Evolutionary conservation across 2,797 vertebrate species (phyloP).

Genomic region (Pteropus rufus): DNA sequence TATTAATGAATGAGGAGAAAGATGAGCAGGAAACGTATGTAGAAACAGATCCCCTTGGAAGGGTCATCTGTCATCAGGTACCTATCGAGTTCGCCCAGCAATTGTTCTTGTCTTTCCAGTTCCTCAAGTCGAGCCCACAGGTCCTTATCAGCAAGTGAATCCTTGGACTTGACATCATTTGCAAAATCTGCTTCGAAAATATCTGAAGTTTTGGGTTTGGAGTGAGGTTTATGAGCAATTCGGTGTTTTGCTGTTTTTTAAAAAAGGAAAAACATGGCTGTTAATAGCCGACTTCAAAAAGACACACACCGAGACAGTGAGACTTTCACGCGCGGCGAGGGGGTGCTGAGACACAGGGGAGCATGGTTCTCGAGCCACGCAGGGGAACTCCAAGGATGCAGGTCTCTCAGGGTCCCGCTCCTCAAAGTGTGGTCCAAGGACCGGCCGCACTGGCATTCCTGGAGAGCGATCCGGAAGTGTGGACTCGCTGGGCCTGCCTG

Average conservation of each 20-base stretch:
- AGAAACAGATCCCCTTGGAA: neutral
- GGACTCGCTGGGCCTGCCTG: neutral
- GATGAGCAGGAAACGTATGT: neutral
- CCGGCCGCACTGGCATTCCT: no score
- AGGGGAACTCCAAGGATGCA: neutral
- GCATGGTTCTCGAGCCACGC: neutral
- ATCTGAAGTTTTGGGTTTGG: conserved; percentile 89
- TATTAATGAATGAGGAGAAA: neutral
- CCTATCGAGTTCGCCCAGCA: conserved; percentile 84
- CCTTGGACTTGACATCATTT: conserved; percentile 67
- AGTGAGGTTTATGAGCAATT: conserved; percentile 92
- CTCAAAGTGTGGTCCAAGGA: neutral
- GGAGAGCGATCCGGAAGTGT: neutral
- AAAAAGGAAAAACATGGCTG: neutral
- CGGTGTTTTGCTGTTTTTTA: conserved; percentile 85
- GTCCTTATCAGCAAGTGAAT: conserved; percentile 87
- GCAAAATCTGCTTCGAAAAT: conserved; percentile 80
- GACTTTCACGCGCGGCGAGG: neutral
- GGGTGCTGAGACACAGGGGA: neutral
- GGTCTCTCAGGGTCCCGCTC: neutral
- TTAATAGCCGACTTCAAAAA: neutral
- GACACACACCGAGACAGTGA: neutral
- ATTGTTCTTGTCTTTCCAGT: conserved; percentile 91
- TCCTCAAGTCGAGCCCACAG: conserved; percentile 93
- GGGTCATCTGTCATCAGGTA: conserved; percentile 47